These are phyloP conservation scores for Danio choprae DNA, from an alignment of 2,797 vertebrate species.

Conservation along the genomic window DNA sequence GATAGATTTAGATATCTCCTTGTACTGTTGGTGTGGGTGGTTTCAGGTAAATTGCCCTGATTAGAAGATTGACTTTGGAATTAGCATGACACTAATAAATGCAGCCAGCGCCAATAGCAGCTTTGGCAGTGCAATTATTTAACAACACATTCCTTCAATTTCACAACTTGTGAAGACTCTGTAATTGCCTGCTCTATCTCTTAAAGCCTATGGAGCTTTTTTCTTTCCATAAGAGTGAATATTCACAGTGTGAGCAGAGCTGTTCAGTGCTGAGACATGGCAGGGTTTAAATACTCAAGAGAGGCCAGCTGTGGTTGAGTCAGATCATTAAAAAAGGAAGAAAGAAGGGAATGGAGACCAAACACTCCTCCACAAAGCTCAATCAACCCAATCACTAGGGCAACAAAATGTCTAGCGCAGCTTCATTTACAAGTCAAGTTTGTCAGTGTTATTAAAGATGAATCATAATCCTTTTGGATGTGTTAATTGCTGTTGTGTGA, in stretches of 20 bases:
- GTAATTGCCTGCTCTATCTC: constrained; percentile 34
- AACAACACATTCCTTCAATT: constrained; percentile 23
- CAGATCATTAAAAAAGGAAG: constrained; percentile 30
- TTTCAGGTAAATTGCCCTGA: constrained; percentile 41
- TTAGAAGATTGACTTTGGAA: constrained; percentile 33
- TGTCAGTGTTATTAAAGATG: constrained; percentile 1
- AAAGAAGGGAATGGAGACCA: constrained; percentile 15
- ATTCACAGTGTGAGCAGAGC: constrained; percentile 14
- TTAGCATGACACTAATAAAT: constrained; percentile 39
- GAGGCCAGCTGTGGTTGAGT: constrained; percentile 31
- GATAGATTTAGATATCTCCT: not conserved
- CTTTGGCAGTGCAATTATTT: constrained; percentile 22
- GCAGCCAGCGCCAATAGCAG: constrained; percentile 11
- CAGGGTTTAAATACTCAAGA: constrained; percentile 17
- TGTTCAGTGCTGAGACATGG: not conserved
- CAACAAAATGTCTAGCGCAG: not conserved
- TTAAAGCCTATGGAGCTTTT: constrained; percentile 14
- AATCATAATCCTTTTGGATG: not conserved
- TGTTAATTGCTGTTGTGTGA: constrained; percentile 7
- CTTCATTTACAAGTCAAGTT: constrained; percentile 14
- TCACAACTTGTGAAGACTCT: constrained; percentile 20
- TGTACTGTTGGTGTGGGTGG: not conserved
- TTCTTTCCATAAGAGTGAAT: constrained; percentile 7
- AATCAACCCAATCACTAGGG: constrained; percentile 19
- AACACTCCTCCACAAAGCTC: constrained; percentile 35